Percentiles rank a stretch among this genome's conserved stretches.
These are phyloP conservation scores for Harpagus bidentatus DNA, from an alignment of 2,113 vertebrate genomes.

Conservation along the genomic window DNA sequence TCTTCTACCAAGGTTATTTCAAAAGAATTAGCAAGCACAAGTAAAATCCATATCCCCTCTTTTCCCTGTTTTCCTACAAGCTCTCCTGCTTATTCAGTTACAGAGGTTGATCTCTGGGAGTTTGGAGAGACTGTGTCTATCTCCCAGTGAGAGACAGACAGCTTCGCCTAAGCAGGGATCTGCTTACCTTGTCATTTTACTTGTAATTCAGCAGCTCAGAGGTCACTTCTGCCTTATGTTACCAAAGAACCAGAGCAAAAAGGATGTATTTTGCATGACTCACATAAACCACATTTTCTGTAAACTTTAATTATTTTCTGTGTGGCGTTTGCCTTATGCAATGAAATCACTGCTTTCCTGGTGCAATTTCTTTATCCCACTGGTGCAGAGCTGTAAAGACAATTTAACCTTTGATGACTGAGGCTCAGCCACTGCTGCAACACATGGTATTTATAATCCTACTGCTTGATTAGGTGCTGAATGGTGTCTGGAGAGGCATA, in stretches of 20 bases:
- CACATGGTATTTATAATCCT: neutral
- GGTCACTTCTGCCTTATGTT: neutral
- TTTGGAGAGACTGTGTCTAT: neutral
- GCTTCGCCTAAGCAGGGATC: neutral
- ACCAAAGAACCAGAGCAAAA: neutral
- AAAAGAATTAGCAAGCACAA: neutral
- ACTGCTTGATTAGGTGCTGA: slow-evolving; percentile 22
- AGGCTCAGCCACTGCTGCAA: neutral
- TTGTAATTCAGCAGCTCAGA: neutral
- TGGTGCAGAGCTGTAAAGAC: neutral
- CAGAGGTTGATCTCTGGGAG: neutral
- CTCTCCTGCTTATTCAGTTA: neutral
- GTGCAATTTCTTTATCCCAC: neutral
- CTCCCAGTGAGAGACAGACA: neutral
- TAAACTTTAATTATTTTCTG: neutral
- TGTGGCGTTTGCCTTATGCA: neutral
- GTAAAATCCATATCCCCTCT: neutral
- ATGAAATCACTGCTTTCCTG: neutral
- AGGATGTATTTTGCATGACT: neutral
- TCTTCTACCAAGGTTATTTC: neutral
- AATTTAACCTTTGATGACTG: neutral
- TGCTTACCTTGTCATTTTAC: neutral
- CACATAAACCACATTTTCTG: neutral
- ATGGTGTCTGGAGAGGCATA: neutral
- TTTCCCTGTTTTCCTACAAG: neutral